Base-by-base conservation (phyloP, 2,113 vertebrate species). In the Lycaon pictus region DNA sequence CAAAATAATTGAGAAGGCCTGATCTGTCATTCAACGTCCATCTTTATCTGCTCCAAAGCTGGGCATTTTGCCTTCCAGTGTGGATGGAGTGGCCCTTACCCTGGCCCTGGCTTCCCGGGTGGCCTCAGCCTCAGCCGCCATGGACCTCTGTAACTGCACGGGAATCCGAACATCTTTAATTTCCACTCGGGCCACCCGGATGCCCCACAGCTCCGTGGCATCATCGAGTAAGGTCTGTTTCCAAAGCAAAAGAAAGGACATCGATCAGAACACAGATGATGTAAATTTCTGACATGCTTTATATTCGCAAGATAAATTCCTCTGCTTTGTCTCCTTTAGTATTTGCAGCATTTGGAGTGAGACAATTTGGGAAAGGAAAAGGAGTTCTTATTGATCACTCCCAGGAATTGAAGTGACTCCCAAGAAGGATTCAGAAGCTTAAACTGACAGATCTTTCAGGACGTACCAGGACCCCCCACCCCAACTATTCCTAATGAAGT, bases 101-200 rank as follows among this genome's bases (percentile, higher is more conserved):
- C 99, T 99, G 17, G 99, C 99, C 94, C 99, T 98, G 96, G 99
- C 99, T 88, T 99, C 99, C 81, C 93, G 94, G 12, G 98, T 98
- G 84, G 99, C 99, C 96, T 99, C 99, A 2, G 99, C 99, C 98
- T 99, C 99, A 0, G 99, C 99, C 0, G 99, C 99, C 99, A 99
- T 99, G 89, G 99, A 99, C 96, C 99, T 99, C 98, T 99, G 99
- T 98, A 99, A 97, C 97, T 99, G 99, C 29, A 98, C 62, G 0
- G 99, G 99, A 69, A 99, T 98, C 71, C 98, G 99, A 92, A 99
- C 99, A 0, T 99, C 99, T 96, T 99, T 99, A 93, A 99, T 99
- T 97, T 99, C 99, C 93, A 99, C 99, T 0, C 98, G 98, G 56
- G 99, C 99, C 97, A 99, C 99, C 85, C 96, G 99, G 96, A 99